These are phyloP conservation scores for Pemphredon lugubris DNA, from an alignment of 2,888 invertebrate genomes.

Conservation along the genomic window DNA sequence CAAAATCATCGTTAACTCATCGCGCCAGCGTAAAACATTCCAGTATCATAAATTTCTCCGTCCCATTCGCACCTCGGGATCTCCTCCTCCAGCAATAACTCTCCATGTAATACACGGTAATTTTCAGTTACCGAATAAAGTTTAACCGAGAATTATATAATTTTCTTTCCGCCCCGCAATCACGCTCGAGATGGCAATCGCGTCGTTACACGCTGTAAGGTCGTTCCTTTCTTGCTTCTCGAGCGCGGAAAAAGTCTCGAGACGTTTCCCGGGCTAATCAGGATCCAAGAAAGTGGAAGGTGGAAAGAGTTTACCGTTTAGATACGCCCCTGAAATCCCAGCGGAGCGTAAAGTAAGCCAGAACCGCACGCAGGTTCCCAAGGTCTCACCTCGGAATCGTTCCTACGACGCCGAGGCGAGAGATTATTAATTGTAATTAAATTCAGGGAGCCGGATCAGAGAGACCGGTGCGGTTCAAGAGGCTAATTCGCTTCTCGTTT, in stretches of 20 bases:
- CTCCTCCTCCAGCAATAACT: constrained; percentile 34
- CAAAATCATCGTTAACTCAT: background rate
- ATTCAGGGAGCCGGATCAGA: constrained; percentile 71
- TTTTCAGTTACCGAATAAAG: constrained; percentile 35
- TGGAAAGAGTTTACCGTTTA: constrained; percentile 41
- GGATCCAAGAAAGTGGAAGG: constrained; percentile 31
- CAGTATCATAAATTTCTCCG: constrained; percentile 19
- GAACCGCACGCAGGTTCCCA: constrained; percentile 70
- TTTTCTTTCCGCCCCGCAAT: constrained; percentile 25
- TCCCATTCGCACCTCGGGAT: constrained; percentile 4
- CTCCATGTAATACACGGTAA: constrained; percentile 29
- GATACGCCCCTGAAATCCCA: constrained; percentile 62
- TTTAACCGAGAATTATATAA: constrained; percentile 19
- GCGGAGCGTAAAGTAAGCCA: constrained; percentile 71
- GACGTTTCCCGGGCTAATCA: constrained; percentile 52
- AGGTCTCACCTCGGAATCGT: constrained; percentile 69
- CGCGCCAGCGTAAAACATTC: background rate
- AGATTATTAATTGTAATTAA: constrained; percentile 78
- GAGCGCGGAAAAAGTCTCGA: constrained; percentile 40
- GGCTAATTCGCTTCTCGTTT: constrained; percentile 65
- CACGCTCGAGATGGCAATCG: constrained; percentile 39
- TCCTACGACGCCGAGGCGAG: constrained; percentile 61
- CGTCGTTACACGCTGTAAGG: constrained; percentile 41
- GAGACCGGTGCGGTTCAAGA: constrained; percentile 65
- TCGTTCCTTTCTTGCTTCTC: constrained; percentile 12